Base-by-base conservation (phyloP, 2,113 vertebrate genomes). In the Coryphaenoides rupestris region DNA sequence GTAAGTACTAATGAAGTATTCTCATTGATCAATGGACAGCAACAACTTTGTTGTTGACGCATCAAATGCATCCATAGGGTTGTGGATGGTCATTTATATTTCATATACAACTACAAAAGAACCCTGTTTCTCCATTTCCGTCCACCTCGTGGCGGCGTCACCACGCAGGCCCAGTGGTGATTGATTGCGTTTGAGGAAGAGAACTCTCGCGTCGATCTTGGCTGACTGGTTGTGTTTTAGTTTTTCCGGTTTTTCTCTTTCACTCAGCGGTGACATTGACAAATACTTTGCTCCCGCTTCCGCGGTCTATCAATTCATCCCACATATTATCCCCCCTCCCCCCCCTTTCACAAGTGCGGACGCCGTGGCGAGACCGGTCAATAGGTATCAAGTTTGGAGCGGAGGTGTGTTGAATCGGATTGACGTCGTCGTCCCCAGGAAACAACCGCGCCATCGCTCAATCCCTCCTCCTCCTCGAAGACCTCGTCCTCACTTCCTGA, bases 181-280 rank as follows among this genome's bases (percentile, higher is more conserved):
- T 63, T 49, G 80, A 71, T 73, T 24, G 45, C 2, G 12, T 19
- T 53, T 3, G 23, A 68, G 54, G 53, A 2, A 0, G 10, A 61
- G 33, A 66, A 28, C 53, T 21, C 22, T 46, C 1, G 22, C 33
- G 63, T 76, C 33, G n/a, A 73, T 75, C 66, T 23, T 50, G 28
- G 58, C 55, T 15, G 33, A 10, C 33, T 40, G 33, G 9, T 10
- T 40, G 6, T 40, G 33, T 40, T 7, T n/a, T 40, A 9, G 21
- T 59, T 47, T 55, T 55, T 62, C 55, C 46, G 54, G 12, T 74
- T 62, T 66, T 55, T 67, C 52, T 54, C 54, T n/a, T n/a, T n/a
- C 15, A n/a, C 15, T n/a, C 47, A 55, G 59, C 65, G 45, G 22
- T 46, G 65, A 65, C 71, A 68, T 62, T 70, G 71, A 78, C 66